phyloP scores from a whole-genome alignment of 2,113 vertebrate species.

The Ailuropoda melanoleuca region DNA sequence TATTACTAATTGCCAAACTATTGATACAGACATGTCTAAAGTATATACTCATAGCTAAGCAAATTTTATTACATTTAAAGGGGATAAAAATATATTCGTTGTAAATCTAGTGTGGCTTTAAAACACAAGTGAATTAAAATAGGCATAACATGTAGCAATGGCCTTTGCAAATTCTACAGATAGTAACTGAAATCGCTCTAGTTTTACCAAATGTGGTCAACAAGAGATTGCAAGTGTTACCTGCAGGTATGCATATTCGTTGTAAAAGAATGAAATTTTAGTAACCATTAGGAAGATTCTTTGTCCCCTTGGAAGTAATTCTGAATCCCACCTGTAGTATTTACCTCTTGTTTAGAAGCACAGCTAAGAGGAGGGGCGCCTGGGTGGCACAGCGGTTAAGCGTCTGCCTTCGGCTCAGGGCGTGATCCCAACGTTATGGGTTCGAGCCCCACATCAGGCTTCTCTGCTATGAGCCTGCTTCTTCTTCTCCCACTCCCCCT shows the following conservation, averaged over 20 bases:
- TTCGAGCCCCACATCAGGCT: no score
- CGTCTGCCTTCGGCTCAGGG: no score
- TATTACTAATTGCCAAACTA: neutral
- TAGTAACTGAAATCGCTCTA: neutral
- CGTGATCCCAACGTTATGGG: no score
- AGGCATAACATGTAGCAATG: neutral
- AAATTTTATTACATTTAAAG: neutral
- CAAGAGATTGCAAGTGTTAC: neutral
- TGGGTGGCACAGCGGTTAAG: no score
- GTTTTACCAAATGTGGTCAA: neutral
- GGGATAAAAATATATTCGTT: neutral
- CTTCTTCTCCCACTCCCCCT: no score
- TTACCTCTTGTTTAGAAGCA: neutral
- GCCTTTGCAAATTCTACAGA: neutral
- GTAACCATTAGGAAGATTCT: neutral
- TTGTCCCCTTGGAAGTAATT: slow-evolving; percentile 20
- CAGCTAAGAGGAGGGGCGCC: neutral
- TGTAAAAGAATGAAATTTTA: neutral
- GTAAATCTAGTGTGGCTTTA: neutral
- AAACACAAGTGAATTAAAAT: neutral
- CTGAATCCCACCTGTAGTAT: neutral
- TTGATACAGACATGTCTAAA: neutral
- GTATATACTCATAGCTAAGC: neutral
- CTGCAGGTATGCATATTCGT: neutral
- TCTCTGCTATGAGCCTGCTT: no score